A percentile compares a stretch with the other conserved stretches of the same genome.
These are phyloP conservation scores for Thelaira solivaga DNA, from an alignment of 2,888 invertebrate species.

Conservation along the genomic window DNA sequence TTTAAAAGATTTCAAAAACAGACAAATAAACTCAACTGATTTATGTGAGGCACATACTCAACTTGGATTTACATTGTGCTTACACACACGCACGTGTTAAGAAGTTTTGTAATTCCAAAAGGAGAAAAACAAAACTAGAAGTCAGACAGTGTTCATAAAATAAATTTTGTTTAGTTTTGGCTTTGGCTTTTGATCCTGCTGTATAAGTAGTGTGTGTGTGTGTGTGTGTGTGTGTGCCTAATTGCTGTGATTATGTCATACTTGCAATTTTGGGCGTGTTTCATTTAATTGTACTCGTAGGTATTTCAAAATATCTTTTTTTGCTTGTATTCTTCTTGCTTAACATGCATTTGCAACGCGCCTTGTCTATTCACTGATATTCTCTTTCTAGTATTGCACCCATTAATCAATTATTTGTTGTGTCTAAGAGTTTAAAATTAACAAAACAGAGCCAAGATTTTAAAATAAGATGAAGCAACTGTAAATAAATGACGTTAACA, in stretches of 20 bases:
- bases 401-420: too few species aligned
- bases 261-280: constrained; percentile 50
- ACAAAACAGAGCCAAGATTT: too few species aligned
- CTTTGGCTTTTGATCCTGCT: constrained; percentile 52
- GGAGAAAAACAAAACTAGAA: neutral
- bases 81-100: neutral
- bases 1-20: neutral
- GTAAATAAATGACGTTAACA: too few species aligned
- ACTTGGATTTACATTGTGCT: constrained; percentile 14
- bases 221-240: constrained; percentile 24
- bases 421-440: too few species aligned
- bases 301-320: constrained; percentile 24
- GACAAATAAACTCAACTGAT: constrained; percentile 9
- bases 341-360: neutral
- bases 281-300: constrained; percentile 49
- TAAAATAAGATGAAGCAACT: too few species aligned
- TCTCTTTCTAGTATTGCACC: too few species aligned
- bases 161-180: too few species aligned
- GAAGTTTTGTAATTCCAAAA: constrained; percentile 25
- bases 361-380: too few species aligned
- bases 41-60: constrained; percentile 12
- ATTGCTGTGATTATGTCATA: constrained; percentile 59
- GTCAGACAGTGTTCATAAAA: neutral
- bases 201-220: constrained; percentile 9
- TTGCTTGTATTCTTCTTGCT: neutral